Percentiles rank a stretch among this genome's conserved stretches.
phyloP scores from a whole-genome alignment of 2,888 invertebrate species.

The Byasa hedistus region DNA sequence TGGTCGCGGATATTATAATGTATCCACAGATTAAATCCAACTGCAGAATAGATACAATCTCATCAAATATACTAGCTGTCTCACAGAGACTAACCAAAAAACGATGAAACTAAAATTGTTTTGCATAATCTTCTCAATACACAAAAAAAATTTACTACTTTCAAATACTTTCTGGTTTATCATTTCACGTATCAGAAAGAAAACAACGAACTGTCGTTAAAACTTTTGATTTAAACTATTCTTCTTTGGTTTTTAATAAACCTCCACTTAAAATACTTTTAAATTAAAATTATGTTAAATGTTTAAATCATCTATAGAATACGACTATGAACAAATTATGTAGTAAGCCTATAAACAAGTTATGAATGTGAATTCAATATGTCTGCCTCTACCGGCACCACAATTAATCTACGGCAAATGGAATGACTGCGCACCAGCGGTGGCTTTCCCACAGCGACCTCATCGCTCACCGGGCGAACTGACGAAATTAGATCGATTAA shows the following conservation, averaged over 20 bases:
- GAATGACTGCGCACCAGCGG: constrained; percentile 70
- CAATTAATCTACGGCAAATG: constrained; percentile 47
- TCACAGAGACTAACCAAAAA: constrained; percentile 37
- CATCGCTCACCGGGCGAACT: constrained; percentile 70
- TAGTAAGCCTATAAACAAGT: background rate
- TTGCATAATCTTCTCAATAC: too few relatives aligned
- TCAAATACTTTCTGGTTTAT: too few relatives aligned
- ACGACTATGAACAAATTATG: background rate
- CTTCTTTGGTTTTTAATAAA: too few relatives aligned
- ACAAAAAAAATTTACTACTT: too few relatives aligned
- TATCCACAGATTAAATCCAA: constrained; percentile 44
- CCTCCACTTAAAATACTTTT: too few relatives aligned
- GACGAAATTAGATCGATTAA: constrained; percentile 79
- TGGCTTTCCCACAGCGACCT: constrained; percentile 75
- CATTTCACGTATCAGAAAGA: too few relatives aligned
- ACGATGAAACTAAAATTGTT: too few relatives aligned
- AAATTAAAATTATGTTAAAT: too few relatives aligned
- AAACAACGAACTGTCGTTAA: too few relatives aligned
- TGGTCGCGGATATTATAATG: constrained; percentile 68
- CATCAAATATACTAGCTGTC: constrained; percentile 36
- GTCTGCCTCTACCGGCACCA: constrained; percentile 14
- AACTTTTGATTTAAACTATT: too few relatives aligned
- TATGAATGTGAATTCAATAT: background rate
- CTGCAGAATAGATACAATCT: background rate
- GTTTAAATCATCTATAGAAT: background rate